Percentiles rank a stretch among this genome's conserved stretches.
Evolutionary conservation across 2,797 vertebrate genomes (phyloP).

Genomic region (Chloroceryle inda): DNA sequence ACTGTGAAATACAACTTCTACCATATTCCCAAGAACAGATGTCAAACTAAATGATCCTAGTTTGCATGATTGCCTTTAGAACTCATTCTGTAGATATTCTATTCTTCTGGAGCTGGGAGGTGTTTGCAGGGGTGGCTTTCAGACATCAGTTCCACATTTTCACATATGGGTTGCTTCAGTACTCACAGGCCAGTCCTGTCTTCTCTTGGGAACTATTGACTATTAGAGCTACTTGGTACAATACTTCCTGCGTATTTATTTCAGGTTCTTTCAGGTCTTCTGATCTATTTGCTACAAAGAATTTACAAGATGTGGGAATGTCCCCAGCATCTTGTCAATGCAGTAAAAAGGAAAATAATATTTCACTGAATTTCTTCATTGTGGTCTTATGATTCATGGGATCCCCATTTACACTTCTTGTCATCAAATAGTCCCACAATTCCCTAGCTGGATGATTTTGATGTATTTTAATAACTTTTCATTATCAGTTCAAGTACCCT

Average conservation of each 20-base stretch:
- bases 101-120: neutral
- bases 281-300: neutral
- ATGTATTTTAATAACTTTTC: constrained; percentile 31
- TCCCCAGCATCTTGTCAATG: neutral
- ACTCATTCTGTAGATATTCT: neutral
- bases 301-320: neutral
- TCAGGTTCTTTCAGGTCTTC: neutral
- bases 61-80: neutral
- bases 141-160: neutral
- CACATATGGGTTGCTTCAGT: neutral
- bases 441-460: neutral
- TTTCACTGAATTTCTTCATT: neutral
- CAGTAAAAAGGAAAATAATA: neutral
- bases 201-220: neutral
- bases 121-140: neutral
- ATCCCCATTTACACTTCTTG: neutral
- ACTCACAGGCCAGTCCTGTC: neutral
- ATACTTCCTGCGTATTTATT: neutral
- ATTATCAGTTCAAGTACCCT: neutral
- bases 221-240: neutral
- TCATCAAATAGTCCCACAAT: neutral
- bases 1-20: neutral
- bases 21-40: neutral
- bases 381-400: neutral
- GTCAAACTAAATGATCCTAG: neutral